These are phyloP conservation scores for Phymastichus coffea DNA, from an alignment of 1,140 invertebrate genomes.

Conservation along the genomic window DNA sequence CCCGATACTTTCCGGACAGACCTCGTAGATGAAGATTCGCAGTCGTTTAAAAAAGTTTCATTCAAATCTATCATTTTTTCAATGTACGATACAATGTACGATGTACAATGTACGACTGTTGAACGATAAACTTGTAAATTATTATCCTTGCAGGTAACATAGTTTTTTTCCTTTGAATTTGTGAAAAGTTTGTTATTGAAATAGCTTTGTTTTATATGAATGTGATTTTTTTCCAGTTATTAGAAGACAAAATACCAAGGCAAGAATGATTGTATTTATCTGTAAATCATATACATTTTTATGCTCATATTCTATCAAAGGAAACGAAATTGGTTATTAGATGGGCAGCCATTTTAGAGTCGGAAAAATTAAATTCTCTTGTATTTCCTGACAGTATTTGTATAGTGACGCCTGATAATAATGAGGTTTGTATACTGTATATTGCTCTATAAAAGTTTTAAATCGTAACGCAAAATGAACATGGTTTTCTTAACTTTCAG, in stretches of 20 bases:
- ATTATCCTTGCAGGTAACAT: slow-evolving; percentile 85
- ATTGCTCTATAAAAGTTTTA: not conserved
- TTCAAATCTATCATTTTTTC: slow-evolving; percentile 86
- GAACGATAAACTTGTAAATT: slow-evolving; percentile 95
- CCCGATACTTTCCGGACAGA: no score
- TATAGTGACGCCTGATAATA: slow-evolving; percentile 77
- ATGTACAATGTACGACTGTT: no score
- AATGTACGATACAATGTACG: slow-evolving; percentile 88
- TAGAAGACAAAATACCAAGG: slow-evolving; percentile 88
- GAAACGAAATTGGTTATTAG: slow-evolving; percentile 86
- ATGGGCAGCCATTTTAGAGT: slow-evolving; percentile 76
- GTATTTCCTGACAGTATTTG: slow-evolving; percentile 85
- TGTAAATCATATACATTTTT: slow-evolving; percentile 93
- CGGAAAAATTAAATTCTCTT: slow-evolving; percentile 75
- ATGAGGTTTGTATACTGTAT: slow-evolving; percentile 56
- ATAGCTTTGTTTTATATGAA: not conserved
- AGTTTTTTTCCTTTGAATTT: slow-evolving; percentile 20
- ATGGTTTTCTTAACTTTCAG: slow-evolving; percentile 52
- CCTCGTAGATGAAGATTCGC: slow-evolving; percentile 81
- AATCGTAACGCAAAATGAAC: not conserved
- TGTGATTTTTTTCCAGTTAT: slow-evolving; percentile 66
- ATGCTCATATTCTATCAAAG: slow-evolving; percentile 89
- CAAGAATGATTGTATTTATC: slow-evolving; percentile 97
- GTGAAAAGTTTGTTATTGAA: slow-evolving; percentile 21
- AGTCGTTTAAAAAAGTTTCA: slow-evolving; percentile 76